phyloP scores from a whole-genome alignment of 2,888 invertebrate species.

The Agriotes lineatus region DNA sequence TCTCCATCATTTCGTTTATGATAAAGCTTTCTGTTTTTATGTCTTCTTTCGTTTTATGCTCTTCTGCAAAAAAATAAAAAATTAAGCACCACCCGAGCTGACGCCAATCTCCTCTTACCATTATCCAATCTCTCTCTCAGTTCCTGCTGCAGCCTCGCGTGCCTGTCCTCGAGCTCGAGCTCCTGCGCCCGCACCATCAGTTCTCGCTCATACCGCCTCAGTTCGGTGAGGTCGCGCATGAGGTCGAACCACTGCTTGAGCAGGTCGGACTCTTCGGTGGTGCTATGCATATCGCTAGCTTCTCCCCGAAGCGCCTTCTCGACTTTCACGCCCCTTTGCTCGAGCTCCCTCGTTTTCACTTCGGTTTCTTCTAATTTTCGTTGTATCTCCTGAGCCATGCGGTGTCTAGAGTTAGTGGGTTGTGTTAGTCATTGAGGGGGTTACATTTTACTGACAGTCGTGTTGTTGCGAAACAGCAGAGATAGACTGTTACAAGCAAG shows the following conservation, averaged over 20 bases:
- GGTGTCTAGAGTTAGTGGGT: conserved; percentile 67
- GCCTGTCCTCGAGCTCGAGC: conserved; percentile 85
- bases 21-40: conserved; percentile 79
- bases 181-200: conserved; percentile 83
- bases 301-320: conserved; percentile 85
- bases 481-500: background rate
- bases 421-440: conserved; percentile 27
- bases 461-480: conserved; percentile 8
- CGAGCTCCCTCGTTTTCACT: conserved; percentile 82
- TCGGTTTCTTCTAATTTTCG: conserved; percentile 88
- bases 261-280: conserved; percentile 72
- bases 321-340: conserved; percentile 80
- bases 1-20: conserved; percentile 84
- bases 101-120: conserved; percentile 61
- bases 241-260: conserved; percentile 81
- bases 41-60: conserved; percentile 68
- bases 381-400: conserved; percentile 90
- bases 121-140: conserved; percentile 75
- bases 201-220: conserved; percentile 81
- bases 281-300: conserved; percentile 63
- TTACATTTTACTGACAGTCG: background rate
- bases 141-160: conserved; percentile 82
- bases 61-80: conserved; percentile 63
- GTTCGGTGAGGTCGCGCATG: conserved; percentile 77
- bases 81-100: conserved; percentile 18